phyloP scores from a whole-genome alignment of 2,113 vertebrate genomes.

The Pteronura brasiliensis region DNA sequence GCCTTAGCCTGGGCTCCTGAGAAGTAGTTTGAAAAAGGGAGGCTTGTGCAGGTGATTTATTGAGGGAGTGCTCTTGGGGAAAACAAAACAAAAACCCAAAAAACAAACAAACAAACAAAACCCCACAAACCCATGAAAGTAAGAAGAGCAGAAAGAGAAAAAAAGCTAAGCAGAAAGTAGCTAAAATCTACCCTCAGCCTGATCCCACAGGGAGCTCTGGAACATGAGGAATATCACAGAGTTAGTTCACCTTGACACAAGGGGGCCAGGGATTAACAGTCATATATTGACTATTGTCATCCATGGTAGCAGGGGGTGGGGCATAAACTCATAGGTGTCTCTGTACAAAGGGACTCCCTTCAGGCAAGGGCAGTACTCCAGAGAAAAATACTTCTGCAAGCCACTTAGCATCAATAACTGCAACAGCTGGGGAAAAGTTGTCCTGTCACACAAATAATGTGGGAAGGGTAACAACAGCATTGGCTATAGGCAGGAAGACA shows the following conservation, averaged over 20 bases:
- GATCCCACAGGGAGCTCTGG: background rate
- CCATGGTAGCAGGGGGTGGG: fast-evolving
- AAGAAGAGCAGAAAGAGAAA: background rate
- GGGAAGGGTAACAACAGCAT: fast-evolving
- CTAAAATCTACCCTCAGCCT: background rate
- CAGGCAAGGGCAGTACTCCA: background rate
- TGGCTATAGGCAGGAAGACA: background rate
- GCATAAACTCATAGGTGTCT: background rate
- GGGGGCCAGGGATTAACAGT: background rate
- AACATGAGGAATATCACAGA: background rate
- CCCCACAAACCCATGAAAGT: background rate
- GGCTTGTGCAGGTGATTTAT: background rate
- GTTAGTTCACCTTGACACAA: background rate
- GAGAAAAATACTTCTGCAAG: background rate
- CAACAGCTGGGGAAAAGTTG: fast-evolving
- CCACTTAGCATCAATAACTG: background rate
- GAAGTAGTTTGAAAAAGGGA: background rate
- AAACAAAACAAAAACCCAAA: background rate
- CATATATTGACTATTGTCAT: background rate
- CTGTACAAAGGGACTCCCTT: background rate
- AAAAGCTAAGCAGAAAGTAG: background rate
- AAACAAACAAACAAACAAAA: background rate
- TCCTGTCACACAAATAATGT: too few relatives aligned
- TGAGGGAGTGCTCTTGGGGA: background rate
- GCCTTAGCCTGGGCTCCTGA: background rate